phyloP scores from a whole-genome alignment of 2,888 invertebrate genomes.

The Tachina grossa region DNA sequence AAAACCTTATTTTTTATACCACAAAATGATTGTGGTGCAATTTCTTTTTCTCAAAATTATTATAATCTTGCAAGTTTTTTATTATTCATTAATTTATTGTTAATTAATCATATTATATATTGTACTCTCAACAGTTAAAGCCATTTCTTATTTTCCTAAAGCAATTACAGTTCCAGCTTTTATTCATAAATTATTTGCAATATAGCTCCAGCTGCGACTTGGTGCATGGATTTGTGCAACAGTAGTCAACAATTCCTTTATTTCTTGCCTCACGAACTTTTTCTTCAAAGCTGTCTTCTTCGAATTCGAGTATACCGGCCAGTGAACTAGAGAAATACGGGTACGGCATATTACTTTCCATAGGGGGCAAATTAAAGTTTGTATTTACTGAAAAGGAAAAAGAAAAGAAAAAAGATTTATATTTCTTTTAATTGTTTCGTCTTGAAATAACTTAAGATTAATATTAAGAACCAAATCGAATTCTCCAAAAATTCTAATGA shows the following conservation, averaged over 20 bases:
- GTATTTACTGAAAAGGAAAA: background rate
- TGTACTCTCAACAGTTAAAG: no score
- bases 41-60: no score
- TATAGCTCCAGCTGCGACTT: background rate
- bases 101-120: no score
- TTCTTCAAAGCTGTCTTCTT: conserved; percentile 27
- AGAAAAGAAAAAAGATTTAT: background rate
- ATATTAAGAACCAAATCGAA: no score
- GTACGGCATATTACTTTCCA: background rate
- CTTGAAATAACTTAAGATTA: no score
- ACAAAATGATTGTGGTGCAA: no score
- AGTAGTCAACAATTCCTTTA: conserved; percentile 58
- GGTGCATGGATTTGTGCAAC: conserved; percentile 49
- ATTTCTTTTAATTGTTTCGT: no score
- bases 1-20: no score
- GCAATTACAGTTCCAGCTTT: background rate
- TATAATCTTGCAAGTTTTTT: no score
- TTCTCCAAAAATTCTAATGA: no score
- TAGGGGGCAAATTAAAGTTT: background rate
- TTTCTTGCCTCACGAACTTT: conserved; percentile 36
- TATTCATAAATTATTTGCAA: conserved; percentile 34
- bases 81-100: no score
- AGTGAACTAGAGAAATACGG: conserved; percentile 8
- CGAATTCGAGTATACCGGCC: conserved; percentile 24
- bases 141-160: background rate